Conservation (phyloP, 2,888 invertebrate genomes). For the Antheraea yamamai region DNA sequence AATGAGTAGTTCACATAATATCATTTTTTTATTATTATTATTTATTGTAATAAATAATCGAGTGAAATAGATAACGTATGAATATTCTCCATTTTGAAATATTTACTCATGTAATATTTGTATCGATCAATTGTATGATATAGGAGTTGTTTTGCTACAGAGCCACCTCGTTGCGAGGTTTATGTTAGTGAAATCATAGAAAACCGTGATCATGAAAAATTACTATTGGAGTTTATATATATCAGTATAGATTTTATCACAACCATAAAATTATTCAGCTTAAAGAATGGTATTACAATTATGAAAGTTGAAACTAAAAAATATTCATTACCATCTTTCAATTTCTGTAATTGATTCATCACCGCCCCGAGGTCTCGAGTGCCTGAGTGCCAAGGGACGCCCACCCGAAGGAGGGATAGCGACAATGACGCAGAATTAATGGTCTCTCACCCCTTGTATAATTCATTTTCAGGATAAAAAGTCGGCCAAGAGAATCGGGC, state of each 20-base stretch:
- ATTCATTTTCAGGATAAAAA: conserved; percentile 44
- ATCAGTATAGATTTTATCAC: background rate
- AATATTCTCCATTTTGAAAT: no score
- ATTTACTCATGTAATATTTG: no score
- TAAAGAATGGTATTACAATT: background rate
- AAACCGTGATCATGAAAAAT: no score
- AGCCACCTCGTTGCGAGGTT: no score
- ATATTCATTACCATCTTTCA: conserved; percentile 13
- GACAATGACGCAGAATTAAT: conserved; percentile 53
- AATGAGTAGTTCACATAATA: no score
- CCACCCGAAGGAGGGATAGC: conserved; percentile 24
- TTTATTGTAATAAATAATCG: no score
- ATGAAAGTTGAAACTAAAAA: conserved; percentile 3
- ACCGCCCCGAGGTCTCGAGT: conserved; percentile 32
- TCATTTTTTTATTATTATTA: no score
- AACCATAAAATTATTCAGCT: background rate
- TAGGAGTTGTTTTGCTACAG: no score
- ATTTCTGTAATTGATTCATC: conserved; percentile 44
- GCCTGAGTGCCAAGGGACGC: conserved; percentile 30
- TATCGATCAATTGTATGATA: no score
- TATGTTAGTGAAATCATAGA: no score
- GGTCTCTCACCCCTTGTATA: conserved; percentile 42
- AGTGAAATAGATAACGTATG: no score
- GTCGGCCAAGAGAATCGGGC: conserved; percentile 22
- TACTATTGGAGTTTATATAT: background rate